These are phyloP conservation scores for Oreohelix idahoensis DNA, from an alignment of 1,140 invertebrate genomes.

Conservation along the genomic window DNA sequence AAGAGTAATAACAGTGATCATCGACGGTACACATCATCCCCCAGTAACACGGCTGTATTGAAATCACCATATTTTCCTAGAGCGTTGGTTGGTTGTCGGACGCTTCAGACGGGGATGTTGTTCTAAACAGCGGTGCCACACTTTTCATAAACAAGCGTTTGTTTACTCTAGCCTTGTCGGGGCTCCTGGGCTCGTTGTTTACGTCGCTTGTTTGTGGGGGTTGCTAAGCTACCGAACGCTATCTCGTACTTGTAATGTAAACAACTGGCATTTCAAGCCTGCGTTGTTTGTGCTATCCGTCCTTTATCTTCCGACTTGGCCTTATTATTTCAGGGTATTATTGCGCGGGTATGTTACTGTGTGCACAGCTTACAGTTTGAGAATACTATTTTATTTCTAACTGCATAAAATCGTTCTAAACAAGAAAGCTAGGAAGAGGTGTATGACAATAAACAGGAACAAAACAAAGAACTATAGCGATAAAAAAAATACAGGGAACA, in stretches of 20 bases:
- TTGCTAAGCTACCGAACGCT: conserved; percentile 38
- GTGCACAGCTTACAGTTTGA: neutral
- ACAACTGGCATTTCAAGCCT: conserved; percentile 31
- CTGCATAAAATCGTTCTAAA: neutral
- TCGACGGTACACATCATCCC: neutral
- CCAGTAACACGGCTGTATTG: neutral
- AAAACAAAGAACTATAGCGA: neutral
- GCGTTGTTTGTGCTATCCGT: conserved; percentile 24
- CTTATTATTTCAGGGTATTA: conserved; percentile 22
- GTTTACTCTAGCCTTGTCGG: conserved; percentile 39
- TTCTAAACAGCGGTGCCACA: conserved; percentile 35
- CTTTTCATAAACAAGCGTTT: conserved; percentile 42
- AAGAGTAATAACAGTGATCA: neutral
- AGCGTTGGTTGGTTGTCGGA: neutral
- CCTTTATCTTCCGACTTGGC: conserved; percentile 14
- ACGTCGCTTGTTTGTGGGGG: conserved; percentile 38
- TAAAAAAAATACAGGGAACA: neutral
- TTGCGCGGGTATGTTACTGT: neutral
- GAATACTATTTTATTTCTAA: neutral
- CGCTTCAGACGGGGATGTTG: conserved; percentile 26
- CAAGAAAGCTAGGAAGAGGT: conserved; percentile 2
- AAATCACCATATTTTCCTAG: neutral
- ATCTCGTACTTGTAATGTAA: conserved; percentile 40
- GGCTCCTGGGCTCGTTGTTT: conserved; percentile 34
- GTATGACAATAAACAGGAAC: neutral